Percentiles rank a stretch among this genome's conserved stretches.
Conservation (phyloP, 2,888 invertebrate genomes). For the Stenichneumon culpator region DNA sequence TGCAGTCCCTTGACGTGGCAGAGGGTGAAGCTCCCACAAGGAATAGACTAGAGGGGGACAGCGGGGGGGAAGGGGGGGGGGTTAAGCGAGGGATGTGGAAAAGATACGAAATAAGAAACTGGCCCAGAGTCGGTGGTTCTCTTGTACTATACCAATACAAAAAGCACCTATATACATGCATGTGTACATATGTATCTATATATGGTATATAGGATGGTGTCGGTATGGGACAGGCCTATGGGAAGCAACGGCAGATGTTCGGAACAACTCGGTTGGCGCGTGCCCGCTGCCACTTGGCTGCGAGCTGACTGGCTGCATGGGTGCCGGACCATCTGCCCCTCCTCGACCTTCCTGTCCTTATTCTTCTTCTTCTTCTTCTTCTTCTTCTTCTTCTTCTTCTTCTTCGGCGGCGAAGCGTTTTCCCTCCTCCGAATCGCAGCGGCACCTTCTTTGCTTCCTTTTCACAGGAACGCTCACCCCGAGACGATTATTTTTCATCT, state of each 20-base stretch:
- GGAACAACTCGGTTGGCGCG: slow-evolving; percentile 81
- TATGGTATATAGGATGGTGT: not conserved
- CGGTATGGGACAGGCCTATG: slow-evolving; percentile 56
- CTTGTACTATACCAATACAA: slow-evolving; percentile 42
- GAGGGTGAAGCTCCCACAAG: slow-evolving; percentile 5
- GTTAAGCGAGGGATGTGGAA: slow-evolving; percentile 68
- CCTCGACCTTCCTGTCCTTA: slow-evolving; percentile 52
- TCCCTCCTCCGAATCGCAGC: not conserved
- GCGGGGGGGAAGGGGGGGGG: slow-evolving; percentile 7
- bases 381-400: slow-evolving; percentile 7
- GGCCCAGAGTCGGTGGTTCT: slow-evolving; percentile 76
- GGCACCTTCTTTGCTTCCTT: slow-evolving; percentile 27
- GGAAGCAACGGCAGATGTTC: slow-evolving; percentile 84
- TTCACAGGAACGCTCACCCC: slow-evolving; percentile 22
- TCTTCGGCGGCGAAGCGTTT: not conserved
- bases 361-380: slow-evolving; percentile 52
- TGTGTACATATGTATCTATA: not conserved
- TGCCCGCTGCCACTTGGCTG: slow-evolving; percentile 85
- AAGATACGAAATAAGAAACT: slow-evolving; percentile 79
- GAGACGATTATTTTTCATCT: slow-evolving; percentile 40
- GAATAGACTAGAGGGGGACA: slow-evolving; percentile 7
- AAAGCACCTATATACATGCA: not conserved
- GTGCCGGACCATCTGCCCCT: slow-evolving; percentile 71
- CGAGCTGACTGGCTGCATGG: slow-evolving; percentile 68
- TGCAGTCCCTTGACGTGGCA: not conserved